Evolutionary conservation across 2,888 invertebrate genomes (phyloP).

Genomic region (Camponotus fellah): DNA sequence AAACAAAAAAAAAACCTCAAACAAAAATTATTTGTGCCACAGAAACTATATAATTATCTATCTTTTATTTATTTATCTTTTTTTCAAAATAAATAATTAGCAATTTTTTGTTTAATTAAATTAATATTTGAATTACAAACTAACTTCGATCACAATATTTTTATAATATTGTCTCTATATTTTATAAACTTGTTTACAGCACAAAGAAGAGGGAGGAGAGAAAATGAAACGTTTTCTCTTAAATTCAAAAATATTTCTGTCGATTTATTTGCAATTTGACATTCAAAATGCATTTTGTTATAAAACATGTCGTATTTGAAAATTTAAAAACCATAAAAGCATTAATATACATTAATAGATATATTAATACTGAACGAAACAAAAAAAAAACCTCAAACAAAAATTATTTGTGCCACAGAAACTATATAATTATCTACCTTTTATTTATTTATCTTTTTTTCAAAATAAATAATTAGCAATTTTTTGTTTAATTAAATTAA

Average conservation of each 20-base stretch:
- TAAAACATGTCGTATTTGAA: not conserved
- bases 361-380: not conserved
- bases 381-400: not conserved
- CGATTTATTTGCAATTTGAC: slow-evolving; percentile 21
- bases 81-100: not conserved
- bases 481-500: slow-evolving; percentile 9
- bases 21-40: not conserved
- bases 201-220: not conserved
- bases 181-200: not conserved
- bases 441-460: not conserved
- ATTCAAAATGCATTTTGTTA: not conserved
- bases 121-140: slow-evolving; percentile 1
- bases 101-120: not conserved
- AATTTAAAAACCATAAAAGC: not conserved
- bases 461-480: not conserved
- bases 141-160: not conserved
- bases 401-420: not conserved
- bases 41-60: not conserved
- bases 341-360: not conserved
- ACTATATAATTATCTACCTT: not conserved
- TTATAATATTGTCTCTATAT: not conserved
- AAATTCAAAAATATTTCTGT: not conserved
- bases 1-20: not conserved
- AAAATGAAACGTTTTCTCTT: not conserved
- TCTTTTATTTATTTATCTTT: not conserved